These are phyloP conservation scores for Platynereis dumerilii DNA, from an alignment of 2,888 invertebrate species.

Conservation along the genomic window DNA sequence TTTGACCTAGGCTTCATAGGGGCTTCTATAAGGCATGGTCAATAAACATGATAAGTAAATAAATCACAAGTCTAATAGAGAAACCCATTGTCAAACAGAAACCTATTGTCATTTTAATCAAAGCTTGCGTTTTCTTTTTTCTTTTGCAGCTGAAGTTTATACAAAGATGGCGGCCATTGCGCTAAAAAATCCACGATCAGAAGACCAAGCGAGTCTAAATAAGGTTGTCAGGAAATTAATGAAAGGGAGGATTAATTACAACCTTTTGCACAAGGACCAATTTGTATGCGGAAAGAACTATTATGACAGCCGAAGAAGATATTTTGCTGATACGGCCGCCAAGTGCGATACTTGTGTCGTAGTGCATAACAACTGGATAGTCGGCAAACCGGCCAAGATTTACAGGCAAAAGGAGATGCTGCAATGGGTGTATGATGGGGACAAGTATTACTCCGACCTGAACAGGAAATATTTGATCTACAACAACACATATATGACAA, in stretches of 20 bases:
- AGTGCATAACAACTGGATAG: conserved; percentile 24
- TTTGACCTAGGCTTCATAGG: no score
- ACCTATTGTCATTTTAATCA: no score
- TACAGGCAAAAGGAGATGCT: conserved; percentile 17
- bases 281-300: background rate
- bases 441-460: conserved; percentile 9
- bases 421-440: conserved; percentile 16
- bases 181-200: background rate
- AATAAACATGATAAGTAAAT: no score
- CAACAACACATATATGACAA: background rate
- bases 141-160: background rate
- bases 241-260: background rate
- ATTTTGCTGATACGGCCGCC: background rate
- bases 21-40: no score
- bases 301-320: background rate
- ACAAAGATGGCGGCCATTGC: background rate
- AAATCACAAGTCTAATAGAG: no score
- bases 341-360: background rate
- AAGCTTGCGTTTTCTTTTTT: no score
- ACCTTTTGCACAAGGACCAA: background rate
- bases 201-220: background rate
- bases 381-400: conserved; percentile 17
- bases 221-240: background rate
- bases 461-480: conserved; percentile 13
- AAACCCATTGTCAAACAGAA: no score